Conservation (phyloP, 2,888 invertebrate species). For the Octodonta nipae region DNA sequence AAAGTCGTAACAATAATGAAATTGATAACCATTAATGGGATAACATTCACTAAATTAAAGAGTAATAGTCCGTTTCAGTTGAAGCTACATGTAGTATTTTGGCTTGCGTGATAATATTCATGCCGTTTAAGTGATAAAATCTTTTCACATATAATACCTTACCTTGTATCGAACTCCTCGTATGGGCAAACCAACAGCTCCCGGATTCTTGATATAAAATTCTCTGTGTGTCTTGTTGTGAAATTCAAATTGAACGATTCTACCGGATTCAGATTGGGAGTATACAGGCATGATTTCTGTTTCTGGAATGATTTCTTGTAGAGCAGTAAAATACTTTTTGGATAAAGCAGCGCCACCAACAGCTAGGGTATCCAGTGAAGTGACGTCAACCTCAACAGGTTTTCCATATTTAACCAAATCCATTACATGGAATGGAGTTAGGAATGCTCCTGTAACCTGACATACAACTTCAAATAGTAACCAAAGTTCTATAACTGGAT, state of each 20-base stretch:
- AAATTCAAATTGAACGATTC: slow-evolving; percentile 18
- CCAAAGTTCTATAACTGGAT: no score
- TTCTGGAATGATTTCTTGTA: slow-evolving; percentile 25
- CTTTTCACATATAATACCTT: slow-evolving; percentile 5
- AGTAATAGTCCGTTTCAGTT: no score
- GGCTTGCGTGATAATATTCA: no score
- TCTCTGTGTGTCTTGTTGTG: slow-evolving; percentile 19
- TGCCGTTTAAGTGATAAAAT: no score
- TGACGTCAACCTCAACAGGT: slow-evolving; percentile 23
- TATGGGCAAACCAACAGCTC: slow-evolving; percentile 20
- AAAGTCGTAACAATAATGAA: no score
- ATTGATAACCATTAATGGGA: no score
- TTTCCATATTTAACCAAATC: slow-evolving; percentile 21
- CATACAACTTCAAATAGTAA: no score
- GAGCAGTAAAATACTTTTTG: slow-evolving; percentile 15
- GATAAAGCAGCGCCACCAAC: slow-evolving; percentile 24
- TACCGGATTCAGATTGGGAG: slow-evolving; percentile 28
- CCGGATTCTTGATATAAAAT: slow-evolving; percentile 18
- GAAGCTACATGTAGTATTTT: no score
- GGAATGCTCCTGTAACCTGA: slow-evolving; percentile 18
- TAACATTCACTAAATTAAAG: no score
- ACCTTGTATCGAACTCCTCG: slow-evolving; percentile 24
- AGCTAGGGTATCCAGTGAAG: slow-evolving; percentile 19
- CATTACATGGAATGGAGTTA: slow-evolving; percentile 20
- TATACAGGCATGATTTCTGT: slow-evolving; percentile 22